These are phyloP conservation scores for Pseudeuparius sepicola DNA, from an alignment of 2,888 invertebrate genomes.

Conservation along the genomic window DNA sequence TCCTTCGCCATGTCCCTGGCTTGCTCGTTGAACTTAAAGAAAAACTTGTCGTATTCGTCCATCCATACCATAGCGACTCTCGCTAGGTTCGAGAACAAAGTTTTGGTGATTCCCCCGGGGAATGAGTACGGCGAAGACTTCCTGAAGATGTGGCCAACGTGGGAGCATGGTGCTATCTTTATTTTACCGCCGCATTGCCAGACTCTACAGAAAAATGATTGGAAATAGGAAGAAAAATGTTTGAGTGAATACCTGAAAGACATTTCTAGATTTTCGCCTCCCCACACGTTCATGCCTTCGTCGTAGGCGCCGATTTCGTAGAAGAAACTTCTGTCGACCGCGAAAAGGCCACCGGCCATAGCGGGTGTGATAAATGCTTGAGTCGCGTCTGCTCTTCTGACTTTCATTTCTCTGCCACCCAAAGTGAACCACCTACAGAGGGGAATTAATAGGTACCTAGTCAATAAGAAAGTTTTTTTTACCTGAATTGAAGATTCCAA, in stretches of 20 bases:
- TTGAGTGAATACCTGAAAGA: conserved; percentile 52
- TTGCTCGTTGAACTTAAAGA: conserved; percentile 74
- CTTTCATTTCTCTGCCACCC: conserved; percentile 52
- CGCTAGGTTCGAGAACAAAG: conserved; percentile 84
- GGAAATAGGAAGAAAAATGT: neutral
- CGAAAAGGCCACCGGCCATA: conserved; percentile 93
- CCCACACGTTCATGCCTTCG: conserved; percentile 82
- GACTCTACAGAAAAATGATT: conserved; percentile 46
- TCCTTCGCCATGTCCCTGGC: conserved; percentile 45
- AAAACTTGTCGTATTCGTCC: conserved; percentile 94
- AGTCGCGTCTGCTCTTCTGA: conserved; percentile 52
- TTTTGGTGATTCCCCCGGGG: conserved; percentile 80
- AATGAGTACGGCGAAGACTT: conserved; percentile 92
- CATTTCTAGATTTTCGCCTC: conserved; percentile 95
- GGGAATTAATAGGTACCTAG: conserved; percentile 34
- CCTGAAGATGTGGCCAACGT: conserved; percentile 88
- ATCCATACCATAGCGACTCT: conserved; percentile 95
- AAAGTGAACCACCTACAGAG: conserved; percentile 59
- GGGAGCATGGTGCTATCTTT: conserved; percentile 85
- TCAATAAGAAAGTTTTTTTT: conserved; percentile 28
- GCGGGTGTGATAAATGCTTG: conserved; percentile 72
- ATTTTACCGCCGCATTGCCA: conserved; percentile 93
- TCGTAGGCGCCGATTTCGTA: conserved; percentile 70
- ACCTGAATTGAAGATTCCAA: conserved; percentile 87
- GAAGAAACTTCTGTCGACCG: conserved; percentile 76